Evolutionary conservation across 2,113 vertebrate genomes (phyloP).

Genomic region (Rhizomys pruinosus): DNA sequence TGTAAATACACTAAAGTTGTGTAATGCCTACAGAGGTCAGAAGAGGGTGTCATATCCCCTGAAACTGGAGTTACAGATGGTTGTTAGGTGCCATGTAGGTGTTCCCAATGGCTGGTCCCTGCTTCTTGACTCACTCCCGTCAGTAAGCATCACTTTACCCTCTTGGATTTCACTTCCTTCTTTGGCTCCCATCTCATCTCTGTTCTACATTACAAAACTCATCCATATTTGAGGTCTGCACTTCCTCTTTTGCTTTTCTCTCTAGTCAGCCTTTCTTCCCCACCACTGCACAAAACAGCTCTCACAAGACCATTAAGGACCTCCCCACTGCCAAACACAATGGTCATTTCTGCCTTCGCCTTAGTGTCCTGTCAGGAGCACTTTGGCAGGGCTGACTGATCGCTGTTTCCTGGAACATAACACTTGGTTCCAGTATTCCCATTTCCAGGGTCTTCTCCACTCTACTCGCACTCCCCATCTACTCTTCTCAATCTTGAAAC

Average conservation of each 20-base stretch:
- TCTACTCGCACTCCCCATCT: not conserved
- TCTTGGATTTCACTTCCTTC: not conserved
- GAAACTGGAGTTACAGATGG: no score
- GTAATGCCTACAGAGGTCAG: not conserved
- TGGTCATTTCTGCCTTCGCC: not conserved
- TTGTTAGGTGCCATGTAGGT: not conserved
- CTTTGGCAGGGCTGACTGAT: not conserved
- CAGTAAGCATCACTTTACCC: not conserved
- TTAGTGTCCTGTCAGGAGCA: not conserved
- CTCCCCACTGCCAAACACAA: not conserved
- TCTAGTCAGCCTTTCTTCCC: not conserved
- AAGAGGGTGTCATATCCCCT: not conserved
- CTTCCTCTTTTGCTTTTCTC: conserved; percentile 24
- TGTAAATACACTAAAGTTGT: not conserved
- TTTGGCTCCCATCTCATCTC: conserved; percentile 2
- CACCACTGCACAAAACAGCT: not conserved
- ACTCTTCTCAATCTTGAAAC: not conserved
- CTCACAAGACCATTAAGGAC: conserved; percentile 2
- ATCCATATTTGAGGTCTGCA: not conserved
- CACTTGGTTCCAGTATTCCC: not conserved
- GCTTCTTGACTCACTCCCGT: not conserved
- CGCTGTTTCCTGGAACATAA: not conserved
- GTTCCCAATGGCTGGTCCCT: not conserved
- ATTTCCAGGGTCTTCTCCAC: not conserved
- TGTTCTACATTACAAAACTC: conserved; percentile 30